Evolutionary conservation across 1,140 invertebrate genomes (phyloP), one percentile per base, ranked within the genome.

Genomic region (Microplitis demolitor): DNA sequence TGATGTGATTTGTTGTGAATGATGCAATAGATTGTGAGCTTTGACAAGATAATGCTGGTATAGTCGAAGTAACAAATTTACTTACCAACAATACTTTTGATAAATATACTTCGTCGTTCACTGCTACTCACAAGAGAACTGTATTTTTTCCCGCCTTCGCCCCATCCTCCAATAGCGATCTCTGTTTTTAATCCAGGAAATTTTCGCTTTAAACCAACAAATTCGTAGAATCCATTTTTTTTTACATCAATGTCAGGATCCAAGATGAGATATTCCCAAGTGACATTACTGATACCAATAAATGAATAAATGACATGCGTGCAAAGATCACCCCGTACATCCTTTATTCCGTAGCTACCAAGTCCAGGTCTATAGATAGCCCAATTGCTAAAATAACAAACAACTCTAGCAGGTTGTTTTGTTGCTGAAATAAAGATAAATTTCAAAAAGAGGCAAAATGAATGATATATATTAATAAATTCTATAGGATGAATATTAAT

Each of bases 341-440:
- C 94, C 56, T 95, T 91, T 58, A 96, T 91, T 1, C 89, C 91
- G 79, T 96, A 97, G 50, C 90, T 91, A 3, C 94, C 95, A 4
- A 93, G 86, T 4, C 92, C 94, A 0, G 94, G 93, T 45, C 95
- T 88, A 84, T 96, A 94, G n/a, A 96, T 90, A 4, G 95, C 95
- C 96, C 95, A 97, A 79, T 96, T 96, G 80, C 93, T 95, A 87
- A 95, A 97, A 88, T 97, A 97, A 79, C 95, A 97, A 34, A 94
- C 93, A 62, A 95, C 89, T 81, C 92, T 90, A 9, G 91, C 89
- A 77, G 83, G 79, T 37, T 84, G 71, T 69, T 84, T 54, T 3
- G 69, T 74, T 78, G 50, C 33, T 75, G 62, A 64, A 64, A 58
- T 58, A 24, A 2, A 24, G 24, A 24, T 24, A 1, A 24, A 24